Evolutionary conservation across 1,140 invertebrate species (phyloP), one percentile per base, ranked within the genome.

Genomic region (Zaprionus vittiger): DNA sequence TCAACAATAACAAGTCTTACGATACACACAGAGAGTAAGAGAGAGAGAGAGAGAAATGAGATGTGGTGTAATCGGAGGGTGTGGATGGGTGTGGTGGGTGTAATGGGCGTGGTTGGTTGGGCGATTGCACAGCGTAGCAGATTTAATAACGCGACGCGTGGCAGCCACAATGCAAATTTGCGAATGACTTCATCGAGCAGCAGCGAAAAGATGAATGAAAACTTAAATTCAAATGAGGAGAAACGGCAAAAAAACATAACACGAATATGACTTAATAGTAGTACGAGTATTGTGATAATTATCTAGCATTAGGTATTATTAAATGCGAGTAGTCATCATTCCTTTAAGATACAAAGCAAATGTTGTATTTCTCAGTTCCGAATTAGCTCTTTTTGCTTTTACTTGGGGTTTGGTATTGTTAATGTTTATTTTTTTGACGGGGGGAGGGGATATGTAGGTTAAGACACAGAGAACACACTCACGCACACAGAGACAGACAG

Each of bases 311-410:
- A 34, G 28, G 37, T 57, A 31, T 57, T 57, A 37, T 54, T 60
- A 54, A 67, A 62, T 56, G 49, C 49, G 31, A 56, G 26, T 63
- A 60, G 44, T 55, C 56, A 57, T 61, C 65, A 73, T 80, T 77
- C 69, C 64, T 73, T 83, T 67, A 89, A 89, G 86, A 91, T 73
- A 85, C 86, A 90, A 90, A 90, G 85, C 85, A 90, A 85, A 82
- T 89, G 79, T 80, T 49, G 44, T 41, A 76, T 79, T 82, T 80
- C 54, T 68, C 68, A 83, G 77, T 91, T 91, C 86, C 86, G 80
- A 91, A 91, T 90, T 80, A 83, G 86, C 82, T 91, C 86, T 81
- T 89, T 72, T 24, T 62, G 71, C 60, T 44, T 34, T 56, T 26
- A 31, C 31, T 4, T 31, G 31, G 2, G 3, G 31, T 31, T 49